These are phyloP conservation scores for Rhombomys opimus DNA, from an alignment of 2,113 vertebrate species.

Conservation along the genomic window DNA sequence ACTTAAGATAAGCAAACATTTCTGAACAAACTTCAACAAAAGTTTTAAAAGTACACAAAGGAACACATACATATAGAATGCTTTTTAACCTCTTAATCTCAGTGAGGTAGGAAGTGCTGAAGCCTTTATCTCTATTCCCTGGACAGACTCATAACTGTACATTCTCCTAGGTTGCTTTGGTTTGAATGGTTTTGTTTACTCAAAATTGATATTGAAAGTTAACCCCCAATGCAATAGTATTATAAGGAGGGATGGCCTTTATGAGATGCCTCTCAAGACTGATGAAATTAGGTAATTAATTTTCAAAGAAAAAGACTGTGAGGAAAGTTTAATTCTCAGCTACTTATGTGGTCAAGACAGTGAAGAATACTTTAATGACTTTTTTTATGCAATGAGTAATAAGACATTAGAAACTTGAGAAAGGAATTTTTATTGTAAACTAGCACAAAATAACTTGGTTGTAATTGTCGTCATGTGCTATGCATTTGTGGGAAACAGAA, in stretches of 20 bases:
- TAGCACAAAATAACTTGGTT: not conserved
- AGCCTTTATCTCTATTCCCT: not conserved
- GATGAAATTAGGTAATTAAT: not conserved
- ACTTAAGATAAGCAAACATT: slow-evolving; percentile 25
- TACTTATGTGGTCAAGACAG: not conserved
- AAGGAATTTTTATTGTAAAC: not conserved
- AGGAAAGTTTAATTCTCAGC: not conserved
- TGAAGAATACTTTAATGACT: not conserved
- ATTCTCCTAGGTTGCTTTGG: not conserved
- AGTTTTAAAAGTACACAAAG: not conserved
- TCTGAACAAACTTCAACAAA: slow-evolving; percentile 27
- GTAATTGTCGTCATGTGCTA: not conserved
- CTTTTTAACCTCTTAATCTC: not conserved
- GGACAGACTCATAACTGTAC: not conserved
- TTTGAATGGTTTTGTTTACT: not conserved
- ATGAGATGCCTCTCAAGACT: not conserved
- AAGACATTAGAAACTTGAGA: not conserved
- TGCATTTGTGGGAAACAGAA: not conserved
- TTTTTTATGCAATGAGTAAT: not conserved
- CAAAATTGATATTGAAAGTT: not conserved
- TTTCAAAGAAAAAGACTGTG: not conserved
- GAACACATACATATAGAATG: not conserved
- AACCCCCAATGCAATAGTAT: not conserved
- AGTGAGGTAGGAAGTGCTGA: not conserved
- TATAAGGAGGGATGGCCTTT: not conserved